These are phyloP conservation scores for Eristalis intricaria DNA, from an alignment of 2,888 invertebrate species.

Conservation along the genomic window DNA sequence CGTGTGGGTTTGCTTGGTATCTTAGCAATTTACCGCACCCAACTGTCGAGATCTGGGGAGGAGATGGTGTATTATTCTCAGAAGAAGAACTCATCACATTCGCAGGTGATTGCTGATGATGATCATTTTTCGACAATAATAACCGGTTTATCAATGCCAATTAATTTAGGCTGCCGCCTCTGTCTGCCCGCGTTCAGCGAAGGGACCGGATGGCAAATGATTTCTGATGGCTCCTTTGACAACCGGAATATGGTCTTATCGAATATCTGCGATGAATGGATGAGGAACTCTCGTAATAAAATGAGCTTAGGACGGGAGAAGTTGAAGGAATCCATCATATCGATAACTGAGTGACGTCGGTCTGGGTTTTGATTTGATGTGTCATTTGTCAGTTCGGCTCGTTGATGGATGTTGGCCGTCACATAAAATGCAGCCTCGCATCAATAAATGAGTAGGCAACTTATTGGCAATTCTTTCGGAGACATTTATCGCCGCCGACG, in stretches of 20 bases:
- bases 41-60: neutral
- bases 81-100: neutral
- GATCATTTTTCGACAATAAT: neutral
- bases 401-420: no score
- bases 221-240: neutral
- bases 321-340: no score
- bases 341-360: no score
- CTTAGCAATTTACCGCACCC: neutral
- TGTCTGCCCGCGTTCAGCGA: neutral
- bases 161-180: neutral
- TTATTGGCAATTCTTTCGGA: no score
- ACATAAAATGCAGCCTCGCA: no score
- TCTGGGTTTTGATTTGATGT: no score
- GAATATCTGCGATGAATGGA: no score
- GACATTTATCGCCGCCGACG: no score
- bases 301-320: no score
- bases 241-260: neutral
- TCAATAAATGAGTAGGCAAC: no score
- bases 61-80: neutral
- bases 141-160: neutral
- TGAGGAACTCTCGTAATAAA: no score
- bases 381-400: no score
- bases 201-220: neutral
- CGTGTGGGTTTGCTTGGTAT: neutral
- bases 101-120: neutral